These are phyloP conservation scores for Anodontia alba DNA, from an alignment of 2,888 invertebrate species.

Conservation along the genomic window DNA sequence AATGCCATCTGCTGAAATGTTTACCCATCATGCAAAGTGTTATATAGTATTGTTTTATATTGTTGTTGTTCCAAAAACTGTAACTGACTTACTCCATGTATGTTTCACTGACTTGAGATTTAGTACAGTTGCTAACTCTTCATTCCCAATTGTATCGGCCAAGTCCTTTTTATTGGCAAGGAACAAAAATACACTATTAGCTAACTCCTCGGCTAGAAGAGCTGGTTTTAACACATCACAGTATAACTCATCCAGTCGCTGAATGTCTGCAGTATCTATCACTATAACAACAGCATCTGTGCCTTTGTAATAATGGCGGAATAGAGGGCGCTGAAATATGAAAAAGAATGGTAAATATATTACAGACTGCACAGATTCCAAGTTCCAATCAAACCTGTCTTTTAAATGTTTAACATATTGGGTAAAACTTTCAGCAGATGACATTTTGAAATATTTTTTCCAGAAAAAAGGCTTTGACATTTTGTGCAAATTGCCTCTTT, in stretches of 20 bases:
- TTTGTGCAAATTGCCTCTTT: too few species aligned
- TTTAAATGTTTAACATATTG: too few species aligned
- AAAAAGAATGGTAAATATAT: background rate
- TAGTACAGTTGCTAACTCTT: conserved; percentile 72
- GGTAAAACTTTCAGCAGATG: too few species aligned
- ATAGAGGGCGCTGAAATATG: conserved; percentile 74
- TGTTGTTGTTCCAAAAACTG: too few species aligned
- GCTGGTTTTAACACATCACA: conserved; percentile 81
- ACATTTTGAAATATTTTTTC: too few species aligned
- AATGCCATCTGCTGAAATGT: too few species aligned
- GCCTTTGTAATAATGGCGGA: conserved; percentile 80
- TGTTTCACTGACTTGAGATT: conserved; percentile 73
- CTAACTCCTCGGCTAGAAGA: conserved; percentile 74
- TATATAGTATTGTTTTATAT: too few species aligned
- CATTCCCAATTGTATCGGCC: conserved; percentile 66
- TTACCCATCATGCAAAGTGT: too few species aligned
- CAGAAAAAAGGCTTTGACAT: too few species aligned
- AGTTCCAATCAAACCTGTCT: too few species aligned
- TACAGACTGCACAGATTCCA: conserved; percentile 3
- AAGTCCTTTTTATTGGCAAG: conserved; percentile 79
- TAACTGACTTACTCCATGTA: conserved; percentile 72
- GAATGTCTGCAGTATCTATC: conserved; percentile 76
- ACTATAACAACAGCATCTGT: conserved; percentile 81
- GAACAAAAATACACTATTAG: conserved; percentile 74
- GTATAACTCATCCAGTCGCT: conserved; percentile 77